Conservation (phyloP, 2,888 invertebrate genomes). For the Xestia c-nigrum region DNA sequence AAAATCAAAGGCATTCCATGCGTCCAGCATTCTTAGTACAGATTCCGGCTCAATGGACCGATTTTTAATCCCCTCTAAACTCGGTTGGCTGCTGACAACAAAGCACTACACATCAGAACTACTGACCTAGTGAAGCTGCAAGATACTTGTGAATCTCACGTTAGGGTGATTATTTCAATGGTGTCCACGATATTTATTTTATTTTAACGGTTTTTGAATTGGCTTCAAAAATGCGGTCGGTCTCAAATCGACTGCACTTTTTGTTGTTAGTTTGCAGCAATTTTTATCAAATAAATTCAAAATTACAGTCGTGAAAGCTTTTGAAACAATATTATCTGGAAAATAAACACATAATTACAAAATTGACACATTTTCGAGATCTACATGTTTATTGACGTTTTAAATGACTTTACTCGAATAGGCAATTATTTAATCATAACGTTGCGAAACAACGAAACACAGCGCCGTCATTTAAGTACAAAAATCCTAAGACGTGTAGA, state of each 20-base stretch:
- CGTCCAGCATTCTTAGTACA: slow-evolving; percentile 17
- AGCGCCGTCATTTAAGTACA: background rate
- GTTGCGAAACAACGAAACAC: background rate
- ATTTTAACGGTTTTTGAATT: too few relatives aligned
- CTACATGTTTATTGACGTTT: too few relatives aligned
- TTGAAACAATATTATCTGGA: background rate
- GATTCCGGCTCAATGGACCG: slow-evolving; percentile 39
- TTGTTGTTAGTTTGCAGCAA: too few relatives aligned
- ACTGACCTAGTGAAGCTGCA: slow-evolving; percentile 40
- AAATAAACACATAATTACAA: background rate
- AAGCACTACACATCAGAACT: background rate
- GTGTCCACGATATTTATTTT: background rate
- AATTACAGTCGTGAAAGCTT: background rate
- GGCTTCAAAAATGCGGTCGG: too few relatives aligned
- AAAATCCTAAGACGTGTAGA: background rate
- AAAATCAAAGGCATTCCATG: slow-evolving; percentile 47
- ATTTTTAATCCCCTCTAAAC: slow-evolving; percentile 34
- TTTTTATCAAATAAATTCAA: background rate
- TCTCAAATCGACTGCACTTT: too few relatives aligned
- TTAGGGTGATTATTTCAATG: background rate
- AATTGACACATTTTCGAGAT: too few relatives aligned
- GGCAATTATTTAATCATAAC: background rate
- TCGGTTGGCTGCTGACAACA: slow-evolving; percentile 12
- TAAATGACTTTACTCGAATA: background rate
- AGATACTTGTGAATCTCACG: slow-evolving; percentile 4